Percentiles rank a stretch among this genome's conserved stretches.
Conservation (phyloP, 2,797 vertebrate species). For the Argya squamiceps region DNA sequence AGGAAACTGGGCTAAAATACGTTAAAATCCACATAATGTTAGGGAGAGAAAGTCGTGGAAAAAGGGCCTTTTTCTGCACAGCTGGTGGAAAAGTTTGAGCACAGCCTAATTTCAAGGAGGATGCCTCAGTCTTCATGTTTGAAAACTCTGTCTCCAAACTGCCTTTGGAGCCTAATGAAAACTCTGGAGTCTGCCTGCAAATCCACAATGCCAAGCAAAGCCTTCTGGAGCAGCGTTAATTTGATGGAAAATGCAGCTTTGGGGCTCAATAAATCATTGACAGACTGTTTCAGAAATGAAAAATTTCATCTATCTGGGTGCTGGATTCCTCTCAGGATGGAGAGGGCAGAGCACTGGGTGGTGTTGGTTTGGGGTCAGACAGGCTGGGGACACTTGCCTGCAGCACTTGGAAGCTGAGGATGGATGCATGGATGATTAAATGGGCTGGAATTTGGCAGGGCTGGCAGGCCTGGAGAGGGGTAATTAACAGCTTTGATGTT, state of each 20-base stretch:
- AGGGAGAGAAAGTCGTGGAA: background rate
- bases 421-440: rapidly evolving
- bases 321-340: background rate
- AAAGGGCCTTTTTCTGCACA: background rate
- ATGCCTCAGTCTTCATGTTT: background rate
- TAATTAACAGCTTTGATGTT: background rate
- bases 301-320: background rate
- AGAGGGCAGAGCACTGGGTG: background rate
- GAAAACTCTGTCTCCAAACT: background rate
- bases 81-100: background rate
- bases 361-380: background rate
- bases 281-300: background rate
- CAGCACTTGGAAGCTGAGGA: background rate
- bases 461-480: background rate
- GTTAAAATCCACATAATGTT: background rate
- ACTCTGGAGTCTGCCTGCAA: background rate
- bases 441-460: background rate
- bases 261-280: background rate
- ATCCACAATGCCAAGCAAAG: background rate
- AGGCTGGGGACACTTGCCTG: background rate
- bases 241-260: background rate
- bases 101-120: background rate
- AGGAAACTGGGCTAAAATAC: background rate
- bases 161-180: background rate
- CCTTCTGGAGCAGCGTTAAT: background rate